These are phyloP conservation scores for Calliphora vicina DNA, from an alignment of 1,140 invertebrate species.

Conservation along the genomic window DNA sequence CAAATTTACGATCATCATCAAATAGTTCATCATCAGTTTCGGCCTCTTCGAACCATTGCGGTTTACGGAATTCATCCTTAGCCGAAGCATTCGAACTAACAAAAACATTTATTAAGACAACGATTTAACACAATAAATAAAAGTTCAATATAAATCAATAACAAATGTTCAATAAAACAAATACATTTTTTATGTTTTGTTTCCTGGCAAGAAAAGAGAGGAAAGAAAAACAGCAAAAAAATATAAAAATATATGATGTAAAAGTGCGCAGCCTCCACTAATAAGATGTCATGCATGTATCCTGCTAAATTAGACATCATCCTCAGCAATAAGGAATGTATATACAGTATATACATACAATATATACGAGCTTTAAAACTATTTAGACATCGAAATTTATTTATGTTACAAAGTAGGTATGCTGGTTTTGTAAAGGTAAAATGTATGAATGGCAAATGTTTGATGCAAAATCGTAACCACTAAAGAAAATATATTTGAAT, in stretches of 20 bases:
- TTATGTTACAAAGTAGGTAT: too few relatives aligned
- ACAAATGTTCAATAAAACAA: too few relatives aligned
- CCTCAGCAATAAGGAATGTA: not conserved
- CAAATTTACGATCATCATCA: conserved; percentile 60
- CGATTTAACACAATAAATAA: not conserved
- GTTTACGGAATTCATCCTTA: conserved; percentile 61
- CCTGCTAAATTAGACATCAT: conserved; percentile 7
- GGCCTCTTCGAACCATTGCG: conserved; percentile 61
- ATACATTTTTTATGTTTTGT: too few relatives aligned
- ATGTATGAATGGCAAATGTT: too few relatives aligned
- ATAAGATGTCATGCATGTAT: not conserved
- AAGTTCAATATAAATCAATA: not conserved
- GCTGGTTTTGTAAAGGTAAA: too few relatives aligned
- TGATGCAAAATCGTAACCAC: too few relatives aligned
- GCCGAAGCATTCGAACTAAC: conserved; percentile 41
- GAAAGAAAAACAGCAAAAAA: too few relatives aligned
- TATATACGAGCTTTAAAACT: not conserved
- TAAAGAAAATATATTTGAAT: too few relatives aligned
- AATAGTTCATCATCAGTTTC: conserved; percentile 62
- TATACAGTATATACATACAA: not conserved
- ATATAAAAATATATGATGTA: not conserved
- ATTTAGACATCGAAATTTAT: too few relatives aligned
- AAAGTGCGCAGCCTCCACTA: conserved; percentile 37
- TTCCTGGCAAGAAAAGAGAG: too few relatives aligned
- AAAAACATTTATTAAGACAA: not conserved